A percentile compares a stretch with the other conserved stretches of the same genome.
Evolutionary conservation across 1,140 invertebrate species (phyloP).

Genomic region (Aphidius ervi): DNA sequence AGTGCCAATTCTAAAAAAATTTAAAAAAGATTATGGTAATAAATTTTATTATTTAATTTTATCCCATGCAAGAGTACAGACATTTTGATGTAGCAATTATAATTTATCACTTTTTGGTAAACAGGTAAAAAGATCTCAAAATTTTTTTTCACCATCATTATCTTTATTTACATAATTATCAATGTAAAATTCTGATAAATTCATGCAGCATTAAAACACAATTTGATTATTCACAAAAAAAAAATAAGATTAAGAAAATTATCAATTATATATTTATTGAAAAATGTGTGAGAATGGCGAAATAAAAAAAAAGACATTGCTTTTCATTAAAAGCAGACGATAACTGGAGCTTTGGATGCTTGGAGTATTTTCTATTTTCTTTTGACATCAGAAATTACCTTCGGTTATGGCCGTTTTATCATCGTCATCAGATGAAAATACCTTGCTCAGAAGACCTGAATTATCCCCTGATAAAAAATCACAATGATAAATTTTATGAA

Average conservation of each 20-base stretch:
- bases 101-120: neutral
- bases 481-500: slow-evolving; percentile 6
- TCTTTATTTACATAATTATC: slow-evolving; percentile 18
- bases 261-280: neutral
- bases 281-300: neutral
- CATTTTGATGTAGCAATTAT: slow-evolving; percentile 18
- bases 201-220: slow-evolving; percentile 21
- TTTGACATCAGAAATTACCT: slow-evolving; percentile 37
- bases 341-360: neutral
- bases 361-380: neutral
- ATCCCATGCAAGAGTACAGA: slow-evolving; percentile 15
- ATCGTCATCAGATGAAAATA: slow-evolving; percentile 52
- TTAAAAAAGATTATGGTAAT: slow-evolving; percentile 21
- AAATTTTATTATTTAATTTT: neutral
- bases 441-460: slow-evolving; percentile 57
- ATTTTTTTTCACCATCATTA: slow-evolving; percentile 22
- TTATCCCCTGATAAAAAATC: slow-evolving; percentile 54
- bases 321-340: neutral
- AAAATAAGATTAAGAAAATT: neutral
- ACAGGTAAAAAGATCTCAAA: neutral
- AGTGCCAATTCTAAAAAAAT: slow-evolving; percentile 66
- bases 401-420: slow-evolving; percentile 39
- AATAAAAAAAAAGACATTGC: neutral
- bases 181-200: slow-evolving; percentile 19
- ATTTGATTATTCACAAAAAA: slow-evolving; percentile 2